Base-by-base conservation (phyloP, 2,888 invertebrate species). In the Stenichneumon culpator region DNA sequence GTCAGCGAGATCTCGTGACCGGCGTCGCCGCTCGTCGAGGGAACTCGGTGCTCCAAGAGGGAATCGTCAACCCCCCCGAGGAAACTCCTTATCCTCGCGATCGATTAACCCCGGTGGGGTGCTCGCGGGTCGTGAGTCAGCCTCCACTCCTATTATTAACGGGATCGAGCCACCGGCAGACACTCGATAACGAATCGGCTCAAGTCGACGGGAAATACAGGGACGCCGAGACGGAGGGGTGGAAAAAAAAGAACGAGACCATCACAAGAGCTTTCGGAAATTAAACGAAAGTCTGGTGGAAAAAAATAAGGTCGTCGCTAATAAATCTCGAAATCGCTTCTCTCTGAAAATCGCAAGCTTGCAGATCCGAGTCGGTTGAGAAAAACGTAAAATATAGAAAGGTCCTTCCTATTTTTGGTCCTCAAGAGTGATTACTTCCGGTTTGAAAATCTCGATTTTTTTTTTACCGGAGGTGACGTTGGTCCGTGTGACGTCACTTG, bases 71-170 rank as follows among this genome's bases (percentile, higher is more conserved):
- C 52, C 69, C 28, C 28, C 60, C 74, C 77, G 44, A 47, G 54
- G 52, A 74, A 79, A 79, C 36, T 88, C 75, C 88, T 88, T 87
- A 88, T 89, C 87, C 86, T 22, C 32, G 75, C 86, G 74, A 90
- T 90, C 90, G 90, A 90, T 90, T 89, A 86, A 84, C 77, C 86
- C 86, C 86, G 69, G 73, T 75, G 74, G 78, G 73, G 79, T 54
- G 85, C 77, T 73, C 52, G 77, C 77, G 84, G 78, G 86, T 72
- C 75, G 87, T 91, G 91, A 91, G 88, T 91, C 90, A 91, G 90
- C 88, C 86, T 89, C 89, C 89, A 88, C 87, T 91, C 86, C 86
- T 87, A 87, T 89, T 90, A 89, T 89, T 89, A 89, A 87, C 79
- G 86, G 68, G 70, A 87, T 32, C 75, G 54, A 84, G 85, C 86